Evolutionary conservation across 92 coral and sea anemone genomes (phyloP).

Genomic region (Phenganax subtilis): DNA sequence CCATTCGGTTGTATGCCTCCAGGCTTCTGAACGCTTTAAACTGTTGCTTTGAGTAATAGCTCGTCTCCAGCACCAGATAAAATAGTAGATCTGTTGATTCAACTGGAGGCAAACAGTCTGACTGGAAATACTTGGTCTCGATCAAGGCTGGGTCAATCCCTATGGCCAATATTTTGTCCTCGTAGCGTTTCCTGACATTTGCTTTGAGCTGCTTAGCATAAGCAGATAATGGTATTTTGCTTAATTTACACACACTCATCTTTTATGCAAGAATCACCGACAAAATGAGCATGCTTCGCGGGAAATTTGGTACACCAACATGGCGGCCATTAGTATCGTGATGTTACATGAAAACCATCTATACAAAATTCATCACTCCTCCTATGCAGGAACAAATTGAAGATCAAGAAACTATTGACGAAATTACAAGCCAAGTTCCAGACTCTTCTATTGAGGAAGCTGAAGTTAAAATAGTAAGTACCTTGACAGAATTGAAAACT

Average conservation of each 20-base stretch:
- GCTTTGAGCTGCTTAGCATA: slow-evolving; percentile 45
- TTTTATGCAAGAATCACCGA: too few relatives aligned
- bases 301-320: slow-evolving; percentile 1
- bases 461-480: too few relatives aligned
- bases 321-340: background rate
- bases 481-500: too few relatives aligned
- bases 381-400: too few relatives aligned
- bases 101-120: slow-evolving; percentile 56
- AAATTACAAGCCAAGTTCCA: too few relatives aligned
- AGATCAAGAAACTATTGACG: too few relatives aligned
- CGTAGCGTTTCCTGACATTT: slow-evolving; percentile 27
- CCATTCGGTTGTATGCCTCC: slow-evolving; percentile 52
- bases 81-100: slow-evolving; percentile 50
- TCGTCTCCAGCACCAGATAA: slow-evolving; percentile 52
- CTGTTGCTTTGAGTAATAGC: slow-evolving; percentile 45
- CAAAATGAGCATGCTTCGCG: background rate
- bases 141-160: slow-evolving; percentile 51
- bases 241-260: background rate
- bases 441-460: too few relatives aligned
- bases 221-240: background rate
- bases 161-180: slow-evolving; percentile 45
- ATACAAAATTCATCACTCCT: too few relatives aligned
- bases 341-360: too few relatives aligned
- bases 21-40: slow-evolving; percentile 48
- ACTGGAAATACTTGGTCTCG: slow-evolving; percentile 33